These are phyloP conservation scores for Oncorhynchus nerka DNA, from an alignment of 2,113 vertebrate species.

Conservation along the genomic window DNA sequence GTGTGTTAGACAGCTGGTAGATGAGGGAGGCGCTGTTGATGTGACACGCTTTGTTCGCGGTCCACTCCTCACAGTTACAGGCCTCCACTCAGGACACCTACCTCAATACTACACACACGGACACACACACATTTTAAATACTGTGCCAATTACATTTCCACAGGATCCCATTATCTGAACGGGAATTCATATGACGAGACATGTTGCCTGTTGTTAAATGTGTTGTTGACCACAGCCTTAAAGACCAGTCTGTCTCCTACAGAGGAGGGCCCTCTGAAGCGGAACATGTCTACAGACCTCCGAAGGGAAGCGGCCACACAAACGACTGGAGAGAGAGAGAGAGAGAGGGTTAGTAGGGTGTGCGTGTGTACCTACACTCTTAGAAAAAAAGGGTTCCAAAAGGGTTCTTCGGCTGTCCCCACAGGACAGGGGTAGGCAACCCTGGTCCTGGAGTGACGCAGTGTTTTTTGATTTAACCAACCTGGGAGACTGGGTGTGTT, in stretches of 20 bases:
- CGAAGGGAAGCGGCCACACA: constrained; percentile 65
- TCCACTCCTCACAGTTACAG: constrained; percentile 76
- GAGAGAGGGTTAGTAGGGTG: not conserved
- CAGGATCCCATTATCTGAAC: no score
- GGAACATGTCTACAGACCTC: constrained; percentile 80
- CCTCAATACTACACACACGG: constrained; percentile 65
- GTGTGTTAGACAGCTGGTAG: constrained; percentile 60
- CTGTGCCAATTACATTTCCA: not conserved
- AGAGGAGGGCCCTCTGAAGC: constrained; percentile 76
- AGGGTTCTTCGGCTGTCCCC: no score
- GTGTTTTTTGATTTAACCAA: no score
- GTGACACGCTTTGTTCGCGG: constrained; percentile 61
- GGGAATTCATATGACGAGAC: not conserved
- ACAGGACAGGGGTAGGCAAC: no score
- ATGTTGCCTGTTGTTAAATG: constrained; percentile 54
- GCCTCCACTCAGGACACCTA: constrained; percentile 78
- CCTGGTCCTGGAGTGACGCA: no score
- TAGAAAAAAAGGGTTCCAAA: no score
- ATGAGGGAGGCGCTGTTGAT: constrained; percentile 80
- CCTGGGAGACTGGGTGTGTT: no score
- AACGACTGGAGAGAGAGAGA: constrained; percentile 56
- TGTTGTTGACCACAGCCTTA: constrained; percentile 79
- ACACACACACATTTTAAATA: not conserved
- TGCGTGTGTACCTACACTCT: not conserved
- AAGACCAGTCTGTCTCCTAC: constrained; percentile 79